Percentiles rank a stretch among this genome's conserved stretches.
Evolutionary conservation across 2,113 vertebrate species (phyloP).

Genomic region (human): GRCh38 chr1:164761001-164761500

Average conservation of each 20-base stretch:
- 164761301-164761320: slow-evolving; percentile 29
- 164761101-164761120: neutral
- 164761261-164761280: slow-evolving; percentile 28
- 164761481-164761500: too few relatives aligned
- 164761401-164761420: slow-evolving; percentile 25
- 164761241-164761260: slow-evolving; percentile 32
- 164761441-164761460: slow-evolving; percentile 2
- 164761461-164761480: too few relatives aligned
- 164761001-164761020: neutral
- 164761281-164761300: slow-evolving; percentile 24
- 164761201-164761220: neutral
- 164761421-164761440: neutral
- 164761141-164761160: neutral
- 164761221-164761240: neutral
- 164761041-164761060: neutral
- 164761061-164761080: neutral
- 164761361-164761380: neutral
- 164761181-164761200: neutral
- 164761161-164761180: neutral
- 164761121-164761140: neutral
- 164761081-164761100: neutral
- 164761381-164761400: neutral
- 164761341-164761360: too few relatives aligned
- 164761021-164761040: accelerated
- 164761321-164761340: neutral